Evolutionary conservation across 2,113 vertebrate species (phyloP).

Genomic region (Beaufortia kweichowensis): DNA sequence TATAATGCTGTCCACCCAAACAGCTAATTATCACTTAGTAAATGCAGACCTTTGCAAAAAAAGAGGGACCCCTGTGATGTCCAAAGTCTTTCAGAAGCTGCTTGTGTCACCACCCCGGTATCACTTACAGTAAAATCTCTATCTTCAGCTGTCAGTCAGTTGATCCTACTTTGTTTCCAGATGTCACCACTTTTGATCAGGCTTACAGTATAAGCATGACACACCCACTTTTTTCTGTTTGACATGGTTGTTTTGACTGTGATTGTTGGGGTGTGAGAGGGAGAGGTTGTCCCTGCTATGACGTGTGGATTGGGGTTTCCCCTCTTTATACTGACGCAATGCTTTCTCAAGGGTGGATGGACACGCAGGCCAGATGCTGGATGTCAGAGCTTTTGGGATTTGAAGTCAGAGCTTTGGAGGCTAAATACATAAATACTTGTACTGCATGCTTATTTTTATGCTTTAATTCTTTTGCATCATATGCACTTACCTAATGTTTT

Average conservation of each 20-base stretch:
- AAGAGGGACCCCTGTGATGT: not conserved
- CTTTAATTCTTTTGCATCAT: too few relatives aligned
- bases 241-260: constrained; percentile 38
- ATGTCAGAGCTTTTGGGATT: not conserved
- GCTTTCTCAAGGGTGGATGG: not conserved
- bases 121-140: not conserved
- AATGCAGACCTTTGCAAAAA: constrained; percentile 7
- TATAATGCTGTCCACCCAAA: constrained; percentile 27
- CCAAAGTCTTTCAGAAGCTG: not conserved
- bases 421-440: too few relatives aligned
- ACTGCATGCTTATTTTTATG: too few relatives aligned
- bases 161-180: not conserved
- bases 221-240: constrained; percentile 17
- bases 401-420: too few relatives aligned
- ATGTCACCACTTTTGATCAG: not conserved
- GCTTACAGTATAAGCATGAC: not conserved
- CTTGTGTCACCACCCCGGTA: not conserved
- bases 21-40: constrained; percentile 27
- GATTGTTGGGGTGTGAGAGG: constrained; percentile 38
- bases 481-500: too few relatives aligned
- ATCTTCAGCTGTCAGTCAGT: constrained; percentile 25
- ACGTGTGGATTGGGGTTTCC: constrained; percentile 41
- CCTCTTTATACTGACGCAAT: constrained; percentile 44
- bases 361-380: not conserved
- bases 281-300: constrained; percentile 33